Evolutionary conservation across 2,888 invertebrate species (phyloP), one percentile per base, ranked within the genome.

Genomic region (Scaptomyza tumidula): DNA sequence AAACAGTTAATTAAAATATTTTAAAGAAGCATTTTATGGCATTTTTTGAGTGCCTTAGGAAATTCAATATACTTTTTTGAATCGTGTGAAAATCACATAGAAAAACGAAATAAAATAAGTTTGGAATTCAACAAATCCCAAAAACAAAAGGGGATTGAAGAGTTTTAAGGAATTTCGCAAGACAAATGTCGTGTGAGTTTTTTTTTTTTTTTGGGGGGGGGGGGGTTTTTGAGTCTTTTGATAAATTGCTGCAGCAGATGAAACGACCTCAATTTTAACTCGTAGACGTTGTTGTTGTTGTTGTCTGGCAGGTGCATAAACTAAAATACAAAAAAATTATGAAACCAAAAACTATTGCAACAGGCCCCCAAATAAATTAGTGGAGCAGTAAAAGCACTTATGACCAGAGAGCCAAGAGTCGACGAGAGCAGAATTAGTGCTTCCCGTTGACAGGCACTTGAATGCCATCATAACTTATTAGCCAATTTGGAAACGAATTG

Each of bases 391-490:
- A 6, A 35, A 41, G 49, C 49, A 50, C 33, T 50, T 50, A 41
- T 41, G 41, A 41, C 14, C 41, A 41, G 41, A 39, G 6, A 7
- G 10, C 10, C 39, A 33, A 44, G 19, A 41, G n/a, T 50, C 29
- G 27, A 35, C 29, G 27, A 35, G 37, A 43, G 35, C 41, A 46
- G 54, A 61, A 59, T 43, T 48, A 73, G 50, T 59, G 39, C 65
- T 16, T 14, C 19, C 7, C 46, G 81, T 63, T 82, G 88, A 83
- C 88, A 82, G 83, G 83, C 88, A 74, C 67, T 69, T 71, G 86
- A 83, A 83, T 83, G 88, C 77, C 83, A 82, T 87, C 88, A 83
- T 82, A 83, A 82, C 64, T 81, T 78, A 75, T 72, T 61, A 67
- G 58, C 48, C 52, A 62, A 29, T 53, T 64, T 37, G 49, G 63